Base-by-base conservation (phyloP, 2,797 vertebrate species). In the Nyctibius grandis region DNA sequence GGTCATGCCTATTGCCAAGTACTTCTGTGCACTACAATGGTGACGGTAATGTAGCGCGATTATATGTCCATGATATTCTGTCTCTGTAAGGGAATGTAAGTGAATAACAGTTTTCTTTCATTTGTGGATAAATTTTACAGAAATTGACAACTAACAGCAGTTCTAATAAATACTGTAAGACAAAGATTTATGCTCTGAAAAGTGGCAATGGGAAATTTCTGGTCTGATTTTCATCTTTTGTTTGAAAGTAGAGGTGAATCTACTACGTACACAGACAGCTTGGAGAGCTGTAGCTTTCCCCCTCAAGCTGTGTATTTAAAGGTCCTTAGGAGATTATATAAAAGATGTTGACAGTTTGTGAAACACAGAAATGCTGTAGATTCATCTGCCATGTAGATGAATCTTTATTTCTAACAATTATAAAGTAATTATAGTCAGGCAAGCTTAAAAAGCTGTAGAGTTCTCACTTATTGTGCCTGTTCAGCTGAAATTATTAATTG, bases 401-500 rank as follows among this genome's bases (percentile, higher is more conserved):
- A 91, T 96, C 96, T 94, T 97, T 91, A 93, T 95, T 95, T 96
- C 77, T 38, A 90, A 91, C 89, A 95, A 97, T 96, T 97, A 91
- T 80, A 72, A 95, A 94, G 69, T 83, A 80, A 96, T 97, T 96
- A 93, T 44, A 85, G 67, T 9, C 77, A 89, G 60, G 64, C 48
- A 95, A 89, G 54, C 88, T 96, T 91, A 88, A 44, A 91, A 93
- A 94, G 21, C 63, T 36, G 33, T 34, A 23, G 83, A 87, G 67
- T 68, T 95, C 80, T 91, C 42, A 17, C 64, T 78, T 89, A 94
- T 88, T 93, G 80, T 84, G 85, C 88, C 75, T 75, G 63, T 74
- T 97, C 92, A 96, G 91, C 92, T 93, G 76, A 96, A 97, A 91
- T 91, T 95, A 92, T 92, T 96, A 96, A 96, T 95, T 96, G 93